phyloP scores from a whole-genome alignment of 1,140 invertebrate genomes.

The Mercenaria mercenaria region DNA sequence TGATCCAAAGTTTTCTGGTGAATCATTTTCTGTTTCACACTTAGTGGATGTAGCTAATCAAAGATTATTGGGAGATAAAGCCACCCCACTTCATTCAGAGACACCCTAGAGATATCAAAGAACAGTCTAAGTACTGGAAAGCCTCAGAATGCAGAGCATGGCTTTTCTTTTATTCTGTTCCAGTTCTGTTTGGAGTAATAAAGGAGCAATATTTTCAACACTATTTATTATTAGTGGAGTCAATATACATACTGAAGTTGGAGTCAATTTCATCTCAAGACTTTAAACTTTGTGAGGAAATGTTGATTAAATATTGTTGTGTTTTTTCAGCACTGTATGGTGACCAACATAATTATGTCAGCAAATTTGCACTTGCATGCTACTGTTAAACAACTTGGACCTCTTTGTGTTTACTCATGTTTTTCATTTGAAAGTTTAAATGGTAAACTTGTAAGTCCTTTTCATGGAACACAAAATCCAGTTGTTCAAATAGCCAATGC shows the following conservation, averaged over 20 bases:
- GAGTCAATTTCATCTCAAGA: not conserved
- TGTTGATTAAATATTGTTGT: constrained; percentile 37
- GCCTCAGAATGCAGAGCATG: constrained; percentile 51
- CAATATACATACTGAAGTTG: constrained; percentile 57
- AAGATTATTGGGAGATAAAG: constrained; percentile 40
- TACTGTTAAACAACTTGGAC: constrained; percentile 46
- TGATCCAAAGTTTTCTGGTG: constrained; percentile 33
- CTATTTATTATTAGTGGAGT: constrained; percentile 47
- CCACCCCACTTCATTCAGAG: constrained; percentile 45
- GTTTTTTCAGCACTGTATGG: constrained; percentile 46
- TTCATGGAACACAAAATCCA: constrained; percentile 53
- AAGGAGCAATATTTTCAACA: constrained; percentile 6
- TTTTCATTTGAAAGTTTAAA: constrained; percentile 58
- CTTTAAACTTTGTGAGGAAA: constrained; percentile 31
- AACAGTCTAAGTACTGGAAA: constrained; percentile 51
- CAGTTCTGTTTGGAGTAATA: constrained; percentile 47
- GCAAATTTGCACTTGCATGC: constrained; percentile 52
- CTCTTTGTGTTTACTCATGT: constrained; percentile 59
- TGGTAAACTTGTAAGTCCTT: constrained; percentile 38
- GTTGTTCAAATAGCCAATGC: constrained; percentile 57
- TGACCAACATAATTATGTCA: constrained; percentile 56
- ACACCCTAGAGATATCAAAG: constrained; percentile 41
- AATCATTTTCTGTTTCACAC: constrained; percentile 28
- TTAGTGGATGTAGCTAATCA: not conserved
- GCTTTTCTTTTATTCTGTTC: constrained; percentile 45